These are phyloP conservation scores for Glaucidium brasilianum DNA, from an alignment of 2,113 vertebrate genomes.

Conservation along the genomic window DNA sequence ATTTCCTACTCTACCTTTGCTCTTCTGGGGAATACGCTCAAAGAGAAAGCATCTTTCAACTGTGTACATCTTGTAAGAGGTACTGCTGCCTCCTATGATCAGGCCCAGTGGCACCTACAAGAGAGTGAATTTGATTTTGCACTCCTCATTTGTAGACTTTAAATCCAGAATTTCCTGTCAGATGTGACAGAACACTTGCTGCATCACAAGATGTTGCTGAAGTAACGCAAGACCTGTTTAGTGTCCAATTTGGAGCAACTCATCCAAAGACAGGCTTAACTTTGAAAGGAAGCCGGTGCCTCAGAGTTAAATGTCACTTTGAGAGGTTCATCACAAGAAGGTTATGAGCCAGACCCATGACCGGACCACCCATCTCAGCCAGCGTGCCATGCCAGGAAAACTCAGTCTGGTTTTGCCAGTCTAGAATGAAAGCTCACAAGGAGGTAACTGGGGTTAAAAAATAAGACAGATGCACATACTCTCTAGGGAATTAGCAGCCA, in stretches of 20 bases:
- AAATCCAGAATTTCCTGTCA: neutral
- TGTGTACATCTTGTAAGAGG: neutral
- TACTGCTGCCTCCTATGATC: neutral
- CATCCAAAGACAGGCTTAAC: neutral
- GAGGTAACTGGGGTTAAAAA: neutral
- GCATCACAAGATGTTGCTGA: neutral
- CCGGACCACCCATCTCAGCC: neutral
- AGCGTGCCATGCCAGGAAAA: neutral
- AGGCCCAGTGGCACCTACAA: neutral
- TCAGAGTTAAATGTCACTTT: rapidly evolving
- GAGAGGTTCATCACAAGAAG: neutral
- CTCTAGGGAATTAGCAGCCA: neutral
- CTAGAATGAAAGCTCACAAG: neutral
- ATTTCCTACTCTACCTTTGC: neutral
- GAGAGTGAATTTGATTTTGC: neutral
- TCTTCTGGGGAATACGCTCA: neutral
- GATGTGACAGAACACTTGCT: neutral
- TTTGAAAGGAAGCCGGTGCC: neutral
- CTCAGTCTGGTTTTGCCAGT: neutral
- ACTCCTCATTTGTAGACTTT: neutral
- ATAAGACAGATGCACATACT: neutral
- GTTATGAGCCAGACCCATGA: neutral
- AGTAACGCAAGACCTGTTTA: neutral
- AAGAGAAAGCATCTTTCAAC: neutral
- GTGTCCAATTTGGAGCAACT: neutral